Conservation (phyloP, 2,113 vertebrate species). For the Hypanus sabinus region DNA sequence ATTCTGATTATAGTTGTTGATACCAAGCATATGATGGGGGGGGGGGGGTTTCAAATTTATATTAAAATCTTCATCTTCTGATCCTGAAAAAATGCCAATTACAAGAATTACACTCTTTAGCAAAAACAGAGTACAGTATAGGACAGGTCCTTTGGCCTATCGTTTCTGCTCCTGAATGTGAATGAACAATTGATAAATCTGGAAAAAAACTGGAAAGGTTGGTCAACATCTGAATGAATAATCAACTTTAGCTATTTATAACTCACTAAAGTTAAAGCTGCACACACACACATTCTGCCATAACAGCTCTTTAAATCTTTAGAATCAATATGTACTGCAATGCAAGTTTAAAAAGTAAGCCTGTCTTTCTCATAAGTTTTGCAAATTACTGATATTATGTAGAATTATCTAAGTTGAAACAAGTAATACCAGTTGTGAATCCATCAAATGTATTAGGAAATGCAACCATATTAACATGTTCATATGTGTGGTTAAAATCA, state of each 20-base stretch:
- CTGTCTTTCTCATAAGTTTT: background rate
- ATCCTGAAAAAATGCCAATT: background rate
- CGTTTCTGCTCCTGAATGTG: no score
- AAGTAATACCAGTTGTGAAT: background rate
- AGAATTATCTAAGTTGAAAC: background rate
- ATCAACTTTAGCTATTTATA: background rate
- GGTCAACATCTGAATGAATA: background rate
- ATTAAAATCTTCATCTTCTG: background rate
- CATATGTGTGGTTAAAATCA: background rate
- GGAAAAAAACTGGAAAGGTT: background rate
- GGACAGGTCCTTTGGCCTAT: no score
- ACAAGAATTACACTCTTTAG: background rate
- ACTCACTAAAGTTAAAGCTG: background rate
- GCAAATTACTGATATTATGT: background rate
- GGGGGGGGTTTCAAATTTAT: background rate
- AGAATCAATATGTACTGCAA: background rate
- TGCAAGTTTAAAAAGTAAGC: background rate
- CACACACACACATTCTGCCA: background rate
- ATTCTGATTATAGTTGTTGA: no score
- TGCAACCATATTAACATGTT: background rate
- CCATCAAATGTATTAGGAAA: background rate
- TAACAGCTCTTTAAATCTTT: background rate
- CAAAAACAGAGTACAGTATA: background rate
- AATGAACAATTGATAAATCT: background rate
- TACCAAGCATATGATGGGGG: background rate